These are phyloP conservation scores for Boloria euphrosyne DNA, from an alignment of 2,888 invertebrate genomes.

Conservation along the genomic window DNA sequence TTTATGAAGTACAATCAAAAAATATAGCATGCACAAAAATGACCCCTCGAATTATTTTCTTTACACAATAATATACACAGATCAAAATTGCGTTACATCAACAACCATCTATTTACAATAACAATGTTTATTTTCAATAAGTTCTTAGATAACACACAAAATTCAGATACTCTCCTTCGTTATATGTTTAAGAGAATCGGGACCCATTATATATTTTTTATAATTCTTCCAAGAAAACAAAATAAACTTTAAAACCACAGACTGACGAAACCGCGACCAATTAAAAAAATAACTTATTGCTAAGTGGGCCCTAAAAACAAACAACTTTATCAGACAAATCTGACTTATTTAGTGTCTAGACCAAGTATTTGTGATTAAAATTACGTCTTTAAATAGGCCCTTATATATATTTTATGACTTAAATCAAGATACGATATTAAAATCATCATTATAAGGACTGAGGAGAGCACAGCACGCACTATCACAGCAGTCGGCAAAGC, in stretches of 20 bases:
- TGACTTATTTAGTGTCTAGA: constrained; percentile 50
- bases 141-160: constrained; percentile 10
- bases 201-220: constrained; percentile 1
- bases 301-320: constrained; percentile 42
- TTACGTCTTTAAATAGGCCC: constrained; percentile 69
- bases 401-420: constrained; percentile 43
- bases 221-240: background rate
- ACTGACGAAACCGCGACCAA: constrained; percentile 30
- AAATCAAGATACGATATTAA: constrained; percentile 42
- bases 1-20: background rate
- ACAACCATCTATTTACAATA: constrained; percentile 39
- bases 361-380: constrained; percentile 50
- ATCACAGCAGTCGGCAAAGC: constrained; percentile 74
- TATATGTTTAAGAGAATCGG: constrained; percentile 7
- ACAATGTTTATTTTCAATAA: constrained; percentile 31
- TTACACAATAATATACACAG: constrained; percentile 10
- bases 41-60: constrained; percentile 2
- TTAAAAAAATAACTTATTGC: constrained; percentile 34
- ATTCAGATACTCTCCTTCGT: constrained; percentile 5
- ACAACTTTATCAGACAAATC: constrained; percentile 57
- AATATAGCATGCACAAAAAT: constrained; percentile 5
- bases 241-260: constrained; percentile 25
- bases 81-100: constrained; percentile 24
- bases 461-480: constrained; percentile 77
- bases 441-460: constrained; percentile 47